Percentiles rank a stretch among this genome's conserved stretches.
Evolutionary conservation across 2,113 vertebrate species (phyloP).

Genomic region (Pseudonaja textilis): DNA sequence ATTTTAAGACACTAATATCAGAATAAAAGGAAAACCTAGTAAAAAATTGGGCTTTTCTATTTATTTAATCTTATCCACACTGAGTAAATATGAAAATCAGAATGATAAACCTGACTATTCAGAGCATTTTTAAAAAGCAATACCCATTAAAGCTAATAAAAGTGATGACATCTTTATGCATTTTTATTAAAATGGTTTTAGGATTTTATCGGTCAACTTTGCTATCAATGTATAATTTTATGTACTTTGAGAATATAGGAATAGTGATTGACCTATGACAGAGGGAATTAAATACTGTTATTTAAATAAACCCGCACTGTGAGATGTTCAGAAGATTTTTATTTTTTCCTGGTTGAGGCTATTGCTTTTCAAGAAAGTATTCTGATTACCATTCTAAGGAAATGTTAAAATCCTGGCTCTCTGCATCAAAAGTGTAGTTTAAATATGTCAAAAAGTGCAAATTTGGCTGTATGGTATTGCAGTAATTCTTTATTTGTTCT

Average conservation of each 20-base stretch:
- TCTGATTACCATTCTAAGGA: background rate
- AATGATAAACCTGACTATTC: background rate
- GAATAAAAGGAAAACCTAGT: background rate
- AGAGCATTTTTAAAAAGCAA: background rate
- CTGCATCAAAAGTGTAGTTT: background rate
- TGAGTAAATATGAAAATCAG: background rate
- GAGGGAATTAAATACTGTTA: background rate
- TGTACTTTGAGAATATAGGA: background rate
- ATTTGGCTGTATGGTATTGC: background rate
- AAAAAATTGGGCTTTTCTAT: background rate
- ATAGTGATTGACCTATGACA: background rate
- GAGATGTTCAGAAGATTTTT: background rate
- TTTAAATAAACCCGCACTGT: background rate
- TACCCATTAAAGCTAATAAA: background rate
- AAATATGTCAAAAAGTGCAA: background rate
- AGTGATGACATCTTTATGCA: background rate
- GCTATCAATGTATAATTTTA: background rate
- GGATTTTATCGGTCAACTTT: constrained; percentile 12
- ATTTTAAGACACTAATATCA: background rate
- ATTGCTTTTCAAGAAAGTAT: background rate
- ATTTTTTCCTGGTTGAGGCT: background rate
- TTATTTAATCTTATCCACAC: background rate
- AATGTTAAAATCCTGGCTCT: background rate
- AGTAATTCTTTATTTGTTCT: background rate
- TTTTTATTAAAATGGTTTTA: background rate